Evolutionary conservation across 2,113 vertebrate species (phyloP).

Genomic region (Tichodroma muraria): DNA sequence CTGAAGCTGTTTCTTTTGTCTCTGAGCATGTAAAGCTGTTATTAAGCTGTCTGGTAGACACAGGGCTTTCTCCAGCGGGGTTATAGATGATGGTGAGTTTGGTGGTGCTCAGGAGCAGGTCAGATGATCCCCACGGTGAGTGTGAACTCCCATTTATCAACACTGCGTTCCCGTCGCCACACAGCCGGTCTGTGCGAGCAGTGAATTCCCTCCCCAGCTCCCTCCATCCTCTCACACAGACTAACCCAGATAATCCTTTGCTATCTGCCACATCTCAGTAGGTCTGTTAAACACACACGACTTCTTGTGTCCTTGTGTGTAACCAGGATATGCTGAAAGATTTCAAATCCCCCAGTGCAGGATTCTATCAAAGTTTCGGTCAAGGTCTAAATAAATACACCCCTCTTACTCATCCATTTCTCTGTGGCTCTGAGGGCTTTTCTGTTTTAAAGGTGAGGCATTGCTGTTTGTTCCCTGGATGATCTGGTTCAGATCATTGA

Average conservation of each 20-base stretch:
- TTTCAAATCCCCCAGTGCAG: background rate
- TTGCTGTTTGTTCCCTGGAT: background rate
- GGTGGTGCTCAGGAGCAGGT: background rate
- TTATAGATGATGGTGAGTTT: background rate
- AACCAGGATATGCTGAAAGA: background rate
- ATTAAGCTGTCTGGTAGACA: background rate
- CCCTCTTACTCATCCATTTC: background rate
- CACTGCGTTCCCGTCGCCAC: background rate
- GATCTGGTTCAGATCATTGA: background rate
- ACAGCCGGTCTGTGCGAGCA: background rate
- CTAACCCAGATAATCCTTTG: conserved; percentile 50
- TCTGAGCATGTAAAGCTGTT: background rate
- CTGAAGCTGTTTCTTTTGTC: background rate
- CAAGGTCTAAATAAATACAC: background rate
- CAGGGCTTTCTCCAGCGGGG: accelerated
- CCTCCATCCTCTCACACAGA: background rate
- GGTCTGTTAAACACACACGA: background rate
- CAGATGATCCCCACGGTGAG: background rate
- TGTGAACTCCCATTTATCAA: background rate
- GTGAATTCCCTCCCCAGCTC: background rate
- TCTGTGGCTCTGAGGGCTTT: background rate
- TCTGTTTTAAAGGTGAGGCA: background rate
- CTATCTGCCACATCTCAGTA: conserved; percentile 25
- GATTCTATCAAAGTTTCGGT: background rate
- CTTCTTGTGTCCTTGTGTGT: conserved; percentile 1